Conservation (phyloP, 2,797 vertebrate genomes). For the Melanotaenia boesemani region DNA sequence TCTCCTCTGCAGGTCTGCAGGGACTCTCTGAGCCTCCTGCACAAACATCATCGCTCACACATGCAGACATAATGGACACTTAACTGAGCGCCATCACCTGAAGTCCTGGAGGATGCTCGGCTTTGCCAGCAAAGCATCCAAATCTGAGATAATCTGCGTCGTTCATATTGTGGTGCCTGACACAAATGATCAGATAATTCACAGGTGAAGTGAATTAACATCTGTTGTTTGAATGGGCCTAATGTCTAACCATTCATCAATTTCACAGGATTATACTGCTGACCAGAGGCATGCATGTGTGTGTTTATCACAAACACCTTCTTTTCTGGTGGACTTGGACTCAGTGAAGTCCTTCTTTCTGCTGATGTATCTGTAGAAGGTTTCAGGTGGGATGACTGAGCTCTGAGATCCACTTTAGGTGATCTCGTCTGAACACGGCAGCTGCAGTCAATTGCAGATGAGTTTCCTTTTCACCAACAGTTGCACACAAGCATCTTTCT, state of each 20-base stretch:
- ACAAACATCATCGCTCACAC: constrained; percentile 55
- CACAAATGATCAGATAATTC: constrained; percentile 87
- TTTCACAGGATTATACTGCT: constrained; percentile 78
- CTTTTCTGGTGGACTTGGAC: too few relatives aligned
- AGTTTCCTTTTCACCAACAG: too few relatives aligned
- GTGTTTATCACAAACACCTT: too few relatives aligned
- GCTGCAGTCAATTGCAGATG: too few relatives aligned
- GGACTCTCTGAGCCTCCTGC: too few relatives aligned
- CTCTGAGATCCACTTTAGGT: not conserved
- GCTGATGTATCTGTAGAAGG: too few relatives aligned
- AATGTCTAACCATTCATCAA: constrained; percentile 86
- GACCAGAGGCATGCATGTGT: constrained; percentile 70
- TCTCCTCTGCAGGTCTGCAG: constrained; percentile 30
- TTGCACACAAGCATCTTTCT: too few relatives aligned
- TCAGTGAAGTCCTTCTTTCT: too few relatives aligned
- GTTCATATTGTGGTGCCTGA: constrained; percentile 84
- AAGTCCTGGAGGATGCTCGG: constrained; percentile 64
- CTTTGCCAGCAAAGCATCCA: constrained; percentile 73
- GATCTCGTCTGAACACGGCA: too few relatives aligned
- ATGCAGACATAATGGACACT: constrained; percentile 46
- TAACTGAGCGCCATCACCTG: constrained; percentile 64
- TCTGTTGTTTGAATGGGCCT: constrained; percentile 86
- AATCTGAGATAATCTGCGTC: constrained; percentile 82
- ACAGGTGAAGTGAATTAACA: constrained; percentile 85
- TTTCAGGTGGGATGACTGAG: too few relatives aligned